These are phyloP conservation scores for Agrotis clavis DNA, from an alignment of 2,888 invertebrate genomes.

Conservation along the genomic window DNA sequence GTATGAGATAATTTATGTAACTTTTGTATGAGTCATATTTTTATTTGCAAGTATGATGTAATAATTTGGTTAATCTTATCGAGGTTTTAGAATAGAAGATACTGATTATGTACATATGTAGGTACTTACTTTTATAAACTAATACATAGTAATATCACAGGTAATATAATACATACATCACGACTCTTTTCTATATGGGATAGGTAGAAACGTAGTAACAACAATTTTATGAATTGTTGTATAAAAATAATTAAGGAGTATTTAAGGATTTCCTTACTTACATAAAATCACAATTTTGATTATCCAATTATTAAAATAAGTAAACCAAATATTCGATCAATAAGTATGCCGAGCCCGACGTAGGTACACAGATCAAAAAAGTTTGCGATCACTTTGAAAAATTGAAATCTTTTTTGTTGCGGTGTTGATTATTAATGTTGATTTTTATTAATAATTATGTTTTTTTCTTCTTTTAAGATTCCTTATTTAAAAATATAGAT, in stretches of 20 bases:
- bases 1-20: background rate
- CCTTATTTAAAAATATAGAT: too few relatives aligned
- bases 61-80: too few relatives aligned
- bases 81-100: background rate
- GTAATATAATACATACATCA: background rate
- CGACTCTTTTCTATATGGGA: background rate
- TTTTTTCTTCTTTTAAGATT: too few relatives aligned
- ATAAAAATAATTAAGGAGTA: background rate
- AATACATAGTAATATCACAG: too few relatives aligned
- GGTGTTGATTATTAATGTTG: too few relatives aligned
- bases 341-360: background rate
- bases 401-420: too few relatives aligned
- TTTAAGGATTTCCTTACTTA: background rate
- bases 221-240: background rate
- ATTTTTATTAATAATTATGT: too few relatives aligned
- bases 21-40: background rate
- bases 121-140: background rate
- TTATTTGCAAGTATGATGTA: too few relatives aligned
- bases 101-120: too few relatives aligned
- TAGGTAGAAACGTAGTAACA: background rate
- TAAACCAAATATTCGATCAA: background rate
- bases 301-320: background rate
- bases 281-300: background rate
- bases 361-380: too few relatives aligned
- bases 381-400: too few relatives aligned